Conservation (phyloP, 2,888 invertebrate genomes). For the Agrochola lota region DNA sequence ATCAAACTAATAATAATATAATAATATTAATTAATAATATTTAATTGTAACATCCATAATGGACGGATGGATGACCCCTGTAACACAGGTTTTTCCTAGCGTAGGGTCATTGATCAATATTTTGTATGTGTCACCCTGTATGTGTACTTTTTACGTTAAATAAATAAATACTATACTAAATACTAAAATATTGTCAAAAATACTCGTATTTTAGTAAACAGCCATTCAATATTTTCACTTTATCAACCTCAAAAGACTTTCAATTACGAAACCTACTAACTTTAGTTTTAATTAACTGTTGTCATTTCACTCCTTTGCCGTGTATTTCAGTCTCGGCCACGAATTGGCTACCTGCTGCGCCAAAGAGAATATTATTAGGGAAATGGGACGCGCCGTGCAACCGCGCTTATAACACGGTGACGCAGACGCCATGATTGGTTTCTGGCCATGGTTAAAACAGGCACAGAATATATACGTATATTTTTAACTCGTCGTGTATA, state of each 20-base stretch:
- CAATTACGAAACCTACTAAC: conserved; percentile 26
- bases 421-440: conserved; percentile 17
- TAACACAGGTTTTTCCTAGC: too few relatives aligned
- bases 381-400: conserved; percentile 14
- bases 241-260: conserved; percentile 7
- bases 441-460: not conserved
- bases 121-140: too few relatives aligned
- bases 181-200: too few relatives aligned
- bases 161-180: too few relatives aligned
- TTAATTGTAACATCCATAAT: too few relatives aligned
- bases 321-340: conserved; percentile 29
- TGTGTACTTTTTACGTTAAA: too few relatives aligned
- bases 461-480: not conserved
- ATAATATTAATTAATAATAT: too few relatives aligned
- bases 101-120: too few relatives aligned
- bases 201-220: too few relatives aligned
- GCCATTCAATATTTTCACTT: conserved; percentile 6
- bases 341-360: conserved; percentile 43
- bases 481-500: too few relatives aligned
- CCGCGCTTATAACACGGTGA: conserved; percentile 14
- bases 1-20: not conserved
- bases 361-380: conserved; percentile 46
- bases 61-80: too few relatives aligned
- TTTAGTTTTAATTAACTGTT: conserved; percentile 53
- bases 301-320: conserved; percentile 34